Percentiles rank a stretch among this genome's conserved stretches.
These are phyloP conservation scores for Colletes latitarsis DNA, from an alignment of 1,140 invertebrate species.

Conservation along the genomic window DNA sequence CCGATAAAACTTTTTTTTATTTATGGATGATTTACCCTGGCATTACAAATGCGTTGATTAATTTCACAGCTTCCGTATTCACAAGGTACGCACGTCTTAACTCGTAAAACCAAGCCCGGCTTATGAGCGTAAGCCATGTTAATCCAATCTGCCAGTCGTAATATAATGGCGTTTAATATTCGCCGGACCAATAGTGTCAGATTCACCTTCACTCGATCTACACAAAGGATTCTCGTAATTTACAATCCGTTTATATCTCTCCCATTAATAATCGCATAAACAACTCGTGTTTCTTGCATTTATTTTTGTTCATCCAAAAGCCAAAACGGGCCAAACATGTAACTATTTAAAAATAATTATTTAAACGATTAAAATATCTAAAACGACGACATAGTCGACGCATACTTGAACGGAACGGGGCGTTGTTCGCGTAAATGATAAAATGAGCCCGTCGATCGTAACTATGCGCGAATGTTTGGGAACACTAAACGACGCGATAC, in stretches of 20 bases:
- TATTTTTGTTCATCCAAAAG: too few species aligned
- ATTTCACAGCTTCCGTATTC: conserved; percentile 35
- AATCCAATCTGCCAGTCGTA: conserved; percentile 58
- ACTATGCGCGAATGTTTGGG: too few species aligned
- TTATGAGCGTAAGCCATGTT: conserved; percentile 57
- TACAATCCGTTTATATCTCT: not conserved
- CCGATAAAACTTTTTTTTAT: too few species aligned
- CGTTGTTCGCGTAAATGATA: too few species aligned
- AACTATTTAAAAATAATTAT: not conserved
- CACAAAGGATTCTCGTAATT: not conserved
- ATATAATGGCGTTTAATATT: conserved; percentile 70
- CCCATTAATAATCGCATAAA: not conserved
- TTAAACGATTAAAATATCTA: not conserved
- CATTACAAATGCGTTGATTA: not conserved
- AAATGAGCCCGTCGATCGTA: too few species aligned
- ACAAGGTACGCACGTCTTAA: conserved; percentile 36
- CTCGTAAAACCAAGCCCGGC: conserved; percentile 57
- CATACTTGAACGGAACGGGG: too few species aligned
- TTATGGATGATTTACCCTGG: too few species aligned
- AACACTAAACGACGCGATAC: too few species aligned
- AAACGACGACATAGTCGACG: too few species aligned
- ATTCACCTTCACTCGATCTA: not conserved
- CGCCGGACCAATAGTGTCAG: conserved; percentile 8
- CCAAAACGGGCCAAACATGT: too few species aligned
- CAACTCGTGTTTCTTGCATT: too few species aligned